Conservation (phyloP, 2,797 vertebrate species). For the Catamblyrhynchus diadema region DNA sequence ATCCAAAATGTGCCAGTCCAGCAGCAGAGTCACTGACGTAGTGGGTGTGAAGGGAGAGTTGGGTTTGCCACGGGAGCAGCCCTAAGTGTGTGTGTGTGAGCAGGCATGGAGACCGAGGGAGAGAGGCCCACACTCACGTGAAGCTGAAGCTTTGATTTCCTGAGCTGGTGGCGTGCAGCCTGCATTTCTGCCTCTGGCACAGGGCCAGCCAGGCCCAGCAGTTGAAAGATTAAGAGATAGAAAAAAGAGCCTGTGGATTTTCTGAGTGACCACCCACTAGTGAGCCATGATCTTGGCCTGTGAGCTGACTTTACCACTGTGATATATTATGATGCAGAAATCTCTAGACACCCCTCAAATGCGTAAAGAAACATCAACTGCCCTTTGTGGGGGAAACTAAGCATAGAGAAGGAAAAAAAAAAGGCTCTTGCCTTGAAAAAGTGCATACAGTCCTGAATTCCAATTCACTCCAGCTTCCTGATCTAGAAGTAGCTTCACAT, state of each 20-base stretch:
- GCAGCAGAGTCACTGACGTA: neutral
- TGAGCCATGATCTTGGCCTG: slow-evolving; percentile 9
- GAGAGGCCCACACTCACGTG: neutral
- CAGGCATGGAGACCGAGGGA: neutral
- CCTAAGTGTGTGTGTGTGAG: neutral
- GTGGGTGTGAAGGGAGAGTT: neutral
- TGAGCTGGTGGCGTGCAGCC: slow-evolving; percentile 15
- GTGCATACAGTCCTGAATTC: slow-evolving; percentile 3
- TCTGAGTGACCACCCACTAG: slow-evolving; percentile 60
- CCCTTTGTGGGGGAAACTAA: neutral
- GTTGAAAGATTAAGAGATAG: slow-evolving; percentile 43
- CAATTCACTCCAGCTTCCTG: slow-evolving; percentile 38
- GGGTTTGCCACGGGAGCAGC: neutral
- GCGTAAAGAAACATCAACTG: neutral
- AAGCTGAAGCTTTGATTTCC: slow-evolving; percentile 43
- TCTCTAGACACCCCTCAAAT: neutral
- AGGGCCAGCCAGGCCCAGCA: neutral
- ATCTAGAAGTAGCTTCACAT: slow-evolving; percentile 54
- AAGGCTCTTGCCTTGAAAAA: slow-evolving; percentile 14
- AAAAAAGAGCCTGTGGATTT: slow-evolving; percentile 23
- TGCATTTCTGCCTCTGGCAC: neutral
- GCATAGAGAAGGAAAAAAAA: neutral
- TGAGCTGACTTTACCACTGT: neutral
- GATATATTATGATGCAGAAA: slow-evolving; percentile 7
- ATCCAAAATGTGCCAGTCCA: slow-evolving; percentile 50